Conservation (phyloP, 1,140 invertebrate genomes). For the Saccostrea glomerata region DNA sequence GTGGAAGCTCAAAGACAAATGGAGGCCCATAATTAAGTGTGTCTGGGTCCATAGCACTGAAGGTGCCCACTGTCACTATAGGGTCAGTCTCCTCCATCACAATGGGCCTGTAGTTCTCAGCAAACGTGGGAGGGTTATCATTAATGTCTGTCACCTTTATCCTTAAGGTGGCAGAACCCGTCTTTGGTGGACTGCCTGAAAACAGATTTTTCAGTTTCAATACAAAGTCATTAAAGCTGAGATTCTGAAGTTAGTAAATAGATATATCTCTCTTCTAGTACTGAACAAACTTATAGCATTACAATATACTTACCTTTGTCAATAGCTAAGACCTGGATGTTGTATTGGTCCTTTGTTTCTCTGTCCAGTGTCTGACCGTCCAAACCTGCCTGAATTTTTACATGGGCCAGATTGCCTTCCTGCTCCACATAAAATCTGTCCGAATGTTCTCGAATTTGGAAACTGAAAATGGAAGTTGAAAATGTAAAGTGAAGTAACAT, state of each 20-base stretch:
- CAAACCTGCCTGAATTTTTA: conserved; percentile 57
- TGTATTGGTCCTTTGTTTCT: conserved; percentile 57
- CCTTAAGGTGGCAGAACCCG: conserved; percentile 95
- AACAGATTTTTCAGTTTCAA: background rate
- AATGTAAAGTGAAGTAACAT: background rate
- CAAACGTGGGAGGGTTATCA: conserved; percentile 93
- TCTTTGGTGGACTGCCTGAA: conserved; percentile 88
- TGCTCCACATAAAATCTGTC: conserved; percentile 61
- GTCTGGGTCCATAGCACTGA: conserved; percentile 91
- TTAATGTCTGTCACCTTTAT: conserved; percentile 98
- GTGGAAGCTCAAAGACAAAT: conserved; percentile 66
- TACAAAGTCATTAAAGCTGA: no score
- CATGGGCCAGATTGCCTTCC: conserved; percentile 46
- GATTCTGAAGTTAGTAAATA: no score
- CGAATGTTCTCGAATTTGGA: conserved; percentile 62
- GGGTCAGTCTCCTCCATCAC: conserved; percentile 88
- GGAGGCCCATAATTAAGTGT: conserved; percentile 66
- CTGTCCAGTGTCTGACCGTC: conserved; percentile 65
- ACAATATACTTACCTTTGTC: conserved; percentile 59
- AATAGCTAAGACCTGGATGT: conserved; percentile 57
- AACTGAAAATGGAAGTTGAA: conserved; percentile 58
- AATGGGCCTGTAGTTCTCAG: conserved; percentile 95
- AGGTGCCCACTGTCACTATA: conserved; percentile 92
- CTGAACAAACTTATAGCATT: background rate
- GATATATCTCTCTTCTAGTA: no score